Evolutionary conservation across 2,797 vertebrate genomes (phyloP).

Genomic region (Gallinago nigripennis): DNA sequence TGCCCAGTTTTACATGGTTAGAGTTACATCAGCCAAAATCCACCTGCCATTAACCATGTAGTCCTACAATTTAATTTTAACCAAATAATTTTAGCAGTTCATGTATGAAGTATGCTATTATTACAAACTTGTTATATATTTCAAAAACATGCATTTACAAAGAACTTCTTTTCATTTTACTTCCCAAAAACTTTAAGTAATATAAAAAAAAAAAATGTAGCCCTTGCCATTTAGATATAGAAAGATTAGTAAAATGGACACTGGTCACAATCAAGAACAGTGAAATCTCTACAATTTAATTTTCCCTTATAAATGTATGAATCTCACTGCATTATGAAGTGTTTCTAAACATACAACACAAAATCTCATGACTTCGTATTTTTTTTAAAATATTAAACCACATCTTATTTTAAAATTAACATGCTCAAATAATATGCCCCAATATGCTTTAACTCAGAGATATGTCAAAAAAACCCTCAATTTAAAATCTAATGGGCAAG

Average conservation of each 20-base stretch:
- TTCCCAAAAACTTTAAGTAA: not conserved
- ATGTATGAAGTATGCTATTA: not conserved
- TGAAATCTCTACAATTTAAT: not conserved
- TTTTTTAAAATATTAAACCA: not conserved
- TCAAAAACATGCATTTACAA: not conserved
- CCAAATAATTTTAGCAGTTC: not conserved
- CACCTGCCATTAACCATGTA: rapidly evolving
- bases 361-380: not conserved
- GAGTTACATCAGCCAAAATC: not conserved
- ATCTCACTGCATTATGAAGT: not conserved
- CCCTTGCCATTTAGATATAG: not conserved
- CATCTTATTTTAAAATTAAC: not conserved
- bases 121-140: not conserved
- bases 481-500: not conserved
- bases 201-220: not conserved
- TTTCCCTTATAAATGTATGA: not conserved
- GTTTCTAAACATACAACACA: not conserved
- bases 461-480: not conserved
- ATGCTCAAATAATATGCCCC: not conserved
- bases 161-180: not conserved
- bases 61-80: not conserved
- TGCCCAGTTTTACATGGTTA: not conserved
- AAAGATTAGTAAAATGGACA: not conserved
- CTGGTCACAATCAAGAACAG: not conserved
- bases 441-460: not conserved